Evolutionary conservation across 2,888 invertebrate species (phyloP), one percentile per base, ranked within the genome.

Genomic region (Oxyteleia sp.): DNA sequence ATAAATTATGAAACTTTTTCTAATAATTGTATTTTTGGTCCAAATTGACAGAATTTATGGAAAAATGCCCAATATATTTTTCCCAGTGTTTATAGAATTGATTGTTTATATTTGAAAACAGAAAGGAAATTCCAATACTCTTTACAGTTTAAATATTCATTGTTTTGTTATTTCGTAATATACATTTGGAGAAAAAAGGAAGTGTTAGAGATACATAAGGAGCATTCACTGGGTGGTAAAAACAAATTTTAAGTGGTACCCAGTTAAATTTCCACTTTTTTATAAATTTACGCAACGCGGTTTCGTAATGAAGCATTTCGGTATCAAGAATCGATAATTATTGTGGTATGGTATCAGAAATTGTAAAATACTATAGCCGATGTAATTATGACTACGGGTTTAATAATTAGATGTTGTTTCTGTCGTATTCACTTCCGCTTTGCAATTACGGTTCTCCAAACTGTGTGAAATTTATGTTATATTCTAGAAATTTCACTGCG

Each of bases 401-500:
- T 16, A 53, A 61, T 78, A 78, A 78, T 69, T 68, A 45, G 61
- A 78, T 53, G 53, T 45, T 61, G 69, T 47, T 61, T 69, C 53
- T 51, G 69, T 69, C 35, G 69, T 61, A 78, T 68, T 78, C 69
- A 78, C 69, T 69, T 78, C 69, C 68, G 78, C 69, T 61, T 68
- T 69, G 78, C 55, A 78, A 69, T 78, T 79, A 71, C 55, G 43
- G 63, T 64, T 79, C 59, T 47, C 35, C 49, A 49, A 71, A 71
- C 64, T 47, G 53, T 71, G 64, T 49, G 63, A 63, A 64, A 71
- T 79, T 71, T 55, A 71, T 71, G 64, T 79, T 76, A 59, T 38
- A 68, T 68, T 51, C 51, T 11, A 66, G 76, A 68, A 68, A 76
- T 55, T 76, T 57, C 41, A 43, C 41, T 59, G 26, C 51, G 10